These are phyloP conservation scores for Pharmacophagus antenor DNA, from an alignment of 2,888 invertebrate genomes.

Conservation along the genomic window DNA sequence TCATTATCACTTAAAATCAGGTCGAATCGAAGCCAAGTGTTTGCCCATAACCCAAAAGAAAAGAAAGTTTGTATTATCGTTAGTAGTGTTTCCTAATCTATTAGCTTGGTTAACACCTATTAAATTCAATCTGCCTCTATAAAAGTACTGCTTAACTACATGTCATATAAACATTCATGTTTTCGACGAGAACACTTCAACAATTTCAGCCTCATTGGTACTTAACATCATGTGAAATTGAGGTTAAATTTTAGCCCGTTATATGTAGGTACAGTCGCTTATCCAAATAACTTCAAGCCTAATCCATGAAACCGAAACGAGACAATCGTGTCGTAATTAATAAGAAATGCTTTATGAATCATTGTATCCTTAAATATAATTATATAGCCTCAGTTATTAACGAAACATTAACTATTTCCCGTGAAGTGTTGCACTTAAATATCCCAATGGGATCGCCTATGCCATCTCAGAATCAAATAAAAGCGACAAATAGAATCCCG, in stretches of 20 bases:
- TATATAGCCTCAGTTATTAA: not conserved
- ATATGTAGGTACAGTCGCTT: no score
- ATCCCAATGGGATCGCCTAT: conserved; percentile 34
- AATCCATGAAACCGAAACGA: not conserved
- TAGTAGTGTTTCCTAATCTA: no score
- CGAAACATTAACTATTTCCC: conserved; percentile 1
- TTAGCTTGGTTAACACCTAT: no score
- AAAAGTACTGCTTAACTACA: no score
- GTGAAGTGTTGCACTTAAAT: conserved; percentile 38
- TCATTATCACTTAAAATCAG: no score
- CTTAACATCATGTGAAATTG: not conserved
- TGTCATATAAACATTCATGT: no score
- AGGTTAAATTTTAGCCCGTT: not conserved
- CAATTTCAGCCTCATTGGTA: not conserved
- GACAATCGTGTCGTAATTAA: not conserved
- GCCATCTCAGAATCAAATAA: conserved; percentile 32
- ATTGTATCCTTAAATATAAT: not conserved
- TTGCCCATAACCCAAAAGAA: no score
- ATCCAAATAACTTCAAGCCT: no score
- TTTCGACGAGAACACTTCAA: no score
- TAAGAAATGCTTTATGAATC: not conserved
- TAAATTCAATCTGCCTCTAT: no score
- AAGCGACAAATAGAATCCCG: conserved; percentile 30
- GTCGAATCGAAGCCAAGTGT: no score
- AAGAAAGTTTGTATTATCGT: no score